Percentiles rank a stretch among this genome's conserved stretches.
Conservation (phyloP, 2,113 vertebrate genomes). For the Cheirogaleus medius region DNA sequence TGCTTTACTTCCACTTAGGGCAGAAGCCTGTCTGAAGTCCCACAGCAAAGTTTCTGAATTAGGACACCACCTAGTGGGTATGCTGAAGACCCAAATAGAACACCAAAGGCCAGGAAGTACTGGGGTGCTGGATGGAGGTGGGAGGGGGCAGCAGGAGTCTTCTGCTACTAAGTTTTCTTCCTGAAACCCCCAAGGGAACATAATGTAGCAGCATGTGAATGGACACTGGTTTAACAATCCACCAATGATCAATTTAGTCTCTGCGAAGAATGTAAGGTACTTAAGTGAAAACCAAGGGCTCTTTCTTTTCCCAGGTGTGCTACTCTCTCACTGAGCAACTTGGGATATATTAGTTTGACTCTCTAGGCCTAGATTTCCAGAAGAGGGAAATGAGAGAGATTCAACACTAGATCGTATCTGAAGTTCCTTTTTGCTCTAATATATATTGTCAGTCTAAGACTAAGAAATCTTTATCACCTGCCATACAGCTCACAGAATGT, state of each 20-base stretch:
- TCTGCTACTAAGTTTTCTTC: not conserved
- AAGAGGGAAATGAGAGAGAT: not conserved
- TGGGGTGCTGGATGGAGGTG: rapidly evolving
- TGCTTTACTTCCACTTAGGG: not conserved
- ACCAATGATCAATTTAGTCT: not conserved
- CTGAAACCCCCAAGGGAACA: not conserved
- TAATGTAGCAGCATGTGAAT: not conserved
- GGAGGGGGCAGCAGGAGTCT: not conserved
- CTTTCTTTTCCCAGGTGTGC: not conserved
- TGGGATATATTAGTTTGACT: not conserved
- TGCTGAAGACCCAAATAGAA: not conserved
- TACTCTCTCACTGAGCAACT: not conserved
- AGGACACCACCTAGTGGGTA: conserved; percentile 33
- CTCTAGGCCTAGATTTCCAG: not conserved
- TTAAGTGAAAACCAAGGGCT: not conserved
- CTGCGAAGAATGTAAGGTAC: not conserved
- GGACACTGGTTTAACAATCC: not conserved
- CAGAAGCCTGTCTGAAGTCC: not conserved
- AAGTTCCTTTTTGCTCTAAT: not conserved
- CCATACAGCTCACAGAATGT: not conserved
- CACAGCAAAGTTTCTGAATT: not conserved
- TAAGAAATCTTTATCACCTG: not conserved
- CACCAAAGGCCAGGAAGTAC: not conserved
- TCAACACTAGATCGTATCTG: not conserved
- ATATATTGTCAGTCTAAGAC: not conserved